phyloP scores from a whole-genome alignment of 2,888 invertebrate genomes.

The Leptinotarsa juncta region DNA sequence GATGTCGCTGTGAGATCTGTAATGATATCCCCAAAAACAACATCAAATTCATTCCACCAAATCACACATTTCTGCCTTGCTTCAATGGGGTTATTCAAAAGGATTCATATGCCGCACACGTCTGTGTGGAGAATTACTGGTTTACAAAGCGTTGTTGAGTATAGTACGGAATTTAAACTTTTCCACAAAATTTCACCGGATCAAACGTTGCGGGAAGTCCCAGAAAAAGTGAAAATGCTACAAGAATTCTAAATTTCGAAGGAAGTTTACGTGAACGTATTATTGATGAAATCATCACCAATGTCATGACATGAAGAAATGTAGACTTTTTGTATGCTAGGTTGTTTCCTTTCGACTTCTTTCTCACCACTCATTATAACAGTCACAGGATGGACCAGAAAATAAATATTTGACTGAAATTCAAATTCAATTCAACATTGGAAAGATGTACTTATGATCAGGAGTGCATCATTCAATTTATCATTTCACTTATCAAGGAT shows the following conservation, averaged over 20 bases:
- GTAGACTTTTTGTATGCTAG: neutral
- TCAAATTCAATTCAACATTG: too few relatives aligned
- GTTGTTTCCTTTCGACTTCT: too few relatives aligned
- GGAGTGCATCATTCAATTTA: too few relatives aligned
- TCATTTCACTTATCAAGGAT: too few relatives aligned
- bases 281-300: conserved; percentile 30
- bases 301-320: neutral
- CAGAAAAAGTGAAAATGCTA: conserved; percentile 33
- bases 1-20: conserved; percentile 6
- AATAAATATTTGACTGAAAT: too few relatives aligned
- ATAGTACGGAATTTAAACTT: conserved; percentile 38
- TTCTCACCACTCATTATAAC: too few relatives aligned
- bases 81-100: conserved; percentile 8
- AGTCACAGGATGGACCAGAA: too few relatives aligned
- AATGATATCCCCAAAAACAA: conserved; percentile 9
- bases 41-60: conserved; percentile 8
- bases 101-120: conserved; percentile 30
- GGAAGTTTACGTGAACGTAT: conserved; percentile 28
- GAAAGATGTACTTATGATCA: too few relatives aligned
- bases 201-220: conserved; percentile 34
- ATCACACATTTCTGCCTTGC: conserved; percentile 14
- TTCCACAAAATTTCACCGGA: conserved; percentile 41
- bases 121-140: conserved; percentile 35
- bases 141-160: conserved; percentile 37
- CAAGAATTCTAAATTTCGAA: conserved; percentile 27